A percentile compares a stretch with the other conserved stretches of the same genome.
Conservation (phyloP, 1,140 invertebrate genomes). For the Cryptotermes secundus region DNA sequence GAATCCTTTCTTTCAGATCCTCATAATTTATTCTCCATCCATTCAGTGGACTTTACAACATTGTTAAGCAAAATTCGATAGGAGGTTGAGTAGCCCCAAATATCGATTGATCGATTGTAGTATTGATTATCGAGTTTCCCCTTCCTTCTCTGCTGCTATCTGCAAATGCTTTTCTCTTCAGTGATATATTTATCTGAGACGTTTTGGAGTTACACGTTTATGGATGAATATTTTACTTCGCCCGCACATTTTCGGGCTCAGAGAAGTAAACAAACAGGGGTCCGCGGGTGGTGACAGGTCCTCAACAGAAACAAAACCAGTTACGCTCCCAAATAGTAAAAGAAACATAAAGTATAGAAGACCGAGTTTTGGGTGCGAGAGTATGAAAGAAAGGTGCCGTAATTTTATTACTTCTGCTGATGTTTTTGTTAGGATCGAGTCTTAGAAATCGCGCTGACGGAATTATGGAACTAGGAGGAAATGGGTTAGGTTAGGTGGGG, state of each 20-base stretch:
- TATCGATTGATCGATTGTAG: too few relatives aligned
- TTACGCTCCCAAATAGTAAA: background rate
- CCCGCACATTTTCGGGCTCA: background rate
- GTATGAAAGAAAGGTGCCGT: background rate
- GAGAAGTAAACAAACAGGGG: conserved; percentile 1
- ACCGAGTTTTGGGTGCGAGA: too few relatives aligned
- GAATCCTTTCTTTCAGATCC: too few relatives aligned
- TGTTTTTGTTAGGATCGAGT: background rate
- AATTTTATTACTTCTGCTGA: background rate
- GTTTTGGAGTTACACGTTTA: background rate
- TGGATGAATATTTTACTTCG: background rate
- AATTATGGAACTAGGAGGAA: background rate
- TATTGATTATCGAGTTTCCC: too few relatives aligned
- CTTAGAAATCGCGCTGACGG: background rate
- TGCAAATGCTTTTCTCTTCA: background rate
- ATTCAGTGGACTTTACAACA: too few relatives aligned
- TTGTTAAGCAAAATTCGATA: too few relatives aligned
- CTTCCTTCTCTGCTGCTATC: too few relatives aligned
- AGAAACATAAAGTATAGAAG: background rate
- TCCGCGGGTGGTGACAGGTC: conserved; percentile 1
- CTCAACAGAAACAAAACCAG: conserved; percentile 9
- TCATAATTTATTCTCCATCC: too few relatives aligned
- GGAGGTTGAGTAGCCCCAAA: too few relatives aligned
- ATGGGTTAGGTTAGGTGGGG: background rate
- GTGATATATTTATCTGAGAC: background rate